Conservation (phyloP, 2,113 vertebrate genomes). For the Brevimyrus niger region DNA sequence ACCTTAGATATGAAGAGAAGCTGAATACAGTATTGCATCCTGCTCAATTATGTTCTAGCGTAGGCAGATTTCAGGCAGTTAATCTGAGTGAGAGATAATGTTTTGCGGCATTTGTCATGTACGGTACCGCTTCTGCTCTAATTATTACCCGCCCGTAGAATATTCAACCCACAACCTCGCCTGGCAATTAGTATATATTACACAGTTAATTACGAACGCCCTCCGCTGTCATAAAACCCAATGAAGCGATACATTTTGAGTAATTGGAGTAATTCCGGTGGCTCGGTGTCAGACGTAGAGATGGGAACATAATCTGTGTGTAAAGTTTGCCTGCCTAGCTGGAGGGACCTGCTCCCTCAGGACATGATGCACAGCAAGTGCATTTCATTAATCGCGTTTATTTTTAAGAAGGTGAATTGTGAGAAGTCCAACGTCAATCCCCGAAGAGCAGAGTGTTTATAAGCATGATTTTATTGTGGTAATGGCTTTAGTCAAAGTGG, state of each 20-base stretch:
- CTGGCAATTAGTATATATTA: slow-evolving; percentile 46
- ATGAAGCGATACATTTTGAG: slow-evolving; percentile 37
- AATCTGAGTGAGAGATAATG: slow-evolving; percentile 29
- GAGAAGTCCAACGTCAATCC: slow-evolving; percentile 4
- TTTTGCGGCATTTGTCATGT: slow-evolving; percentile 32
- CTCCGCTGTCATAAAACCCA: slow-evolving; percentile 33
- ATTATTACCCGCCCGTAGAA: slow-evolving; percentile 31
- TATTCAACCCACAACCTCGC: slow-evolving; percentile 27
- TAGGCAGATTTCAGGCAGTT: slow-evolving; percentile 26
- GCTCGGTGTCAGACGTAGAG: slow-evolving; percentile 20
- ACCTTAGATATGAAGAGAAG: slow-evolving; percentile 13
- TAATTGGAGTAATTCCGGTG: slow-evolving; percentile 32
- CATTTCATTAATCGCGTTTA: slow-evolving; percentile 22
- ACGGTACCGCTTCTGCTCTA: slow-evolving; percentile 25
- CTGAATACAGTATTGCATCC: slow-evolving; percentile 31
- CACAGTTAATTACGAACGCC: slow-evolving; percentile 38
- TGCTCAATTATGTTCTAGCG: slow-evolving; percentile 28
- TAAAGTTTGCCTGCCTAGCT: not conserved
- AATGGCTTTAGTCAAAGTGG: slow-evolving; percentile 62
- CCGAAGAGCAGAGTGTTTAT: slow-evolving; percentile 17
- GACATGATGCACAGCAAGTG: slow-evolving; percentile 7
- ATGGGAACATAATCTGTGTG: slow-evolving; percentile 7
- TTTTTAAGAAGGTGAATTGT: slow-evolving; percentile 20
- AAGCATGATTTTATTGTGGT: slow-evolving; percentile 17
- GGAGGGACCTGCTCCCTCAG: not conserved